Evolutionary conservation across 2,113 vertebrate genomes (phyloP).

Genomic region (Seriola quinqueradiata): DNA sequence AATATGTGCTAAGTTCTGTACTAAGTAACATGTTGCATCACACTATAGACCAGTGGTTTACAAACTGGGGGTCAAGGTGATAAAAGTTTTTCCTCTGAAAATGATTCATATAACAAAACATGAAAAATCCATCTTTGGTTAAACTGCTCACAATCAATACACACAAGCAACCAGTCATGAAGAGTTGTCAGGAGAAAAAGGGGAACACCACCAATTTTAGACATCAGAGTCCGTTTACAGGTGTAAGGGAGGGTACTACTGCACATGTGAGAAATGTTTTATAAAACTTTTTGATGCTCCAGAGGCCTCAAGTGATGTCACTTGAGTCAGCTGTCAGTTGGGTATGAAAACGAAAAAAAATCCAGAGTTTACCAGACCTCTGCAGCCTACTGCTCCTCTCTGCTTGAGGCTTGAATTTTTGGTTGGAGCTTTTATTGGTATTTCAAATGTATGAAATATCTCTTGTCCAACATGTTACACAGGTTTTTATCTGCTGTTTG

Average conservation of each 20-base stretch:
- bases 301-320: neutral
- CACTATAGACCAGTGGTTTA: neutral
- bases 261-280: too few species aligned
- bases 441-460: slow-evolving; percentile 2
- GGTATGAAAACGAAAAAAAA: neutral
- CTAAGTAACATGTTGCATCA: neutral
- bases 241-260: too few species aligned
- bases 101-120: neutral
- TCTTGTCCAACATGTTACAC: neutral
- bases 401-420: neutral
- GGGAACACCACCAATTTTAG: neutral
- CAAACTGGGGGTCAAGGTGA: neutral
- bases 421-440: neutral
- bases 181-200: neutral
- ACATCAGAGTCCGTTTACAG: neutral
- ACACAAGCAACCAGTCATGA: neutral
- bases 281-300: too few species aligned
- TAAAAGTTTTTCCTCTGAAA: neutral
- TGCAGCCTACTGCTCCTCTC: neutral
- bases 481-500: neutral
- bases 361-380: neutral
- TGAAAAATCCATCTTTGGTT: neutral
- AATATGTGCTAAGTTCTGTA: neutral
- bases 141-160: neutral
- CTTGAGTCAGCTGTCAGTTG: neutral